A percentile compares a stretch with the other conserved stretches of the same genome.
These are phyloP conservation scores for Cotesia congregata DNA, from an alignment of 2,888 invertebrate genomes.

Conservation along the genomic window DNA sequence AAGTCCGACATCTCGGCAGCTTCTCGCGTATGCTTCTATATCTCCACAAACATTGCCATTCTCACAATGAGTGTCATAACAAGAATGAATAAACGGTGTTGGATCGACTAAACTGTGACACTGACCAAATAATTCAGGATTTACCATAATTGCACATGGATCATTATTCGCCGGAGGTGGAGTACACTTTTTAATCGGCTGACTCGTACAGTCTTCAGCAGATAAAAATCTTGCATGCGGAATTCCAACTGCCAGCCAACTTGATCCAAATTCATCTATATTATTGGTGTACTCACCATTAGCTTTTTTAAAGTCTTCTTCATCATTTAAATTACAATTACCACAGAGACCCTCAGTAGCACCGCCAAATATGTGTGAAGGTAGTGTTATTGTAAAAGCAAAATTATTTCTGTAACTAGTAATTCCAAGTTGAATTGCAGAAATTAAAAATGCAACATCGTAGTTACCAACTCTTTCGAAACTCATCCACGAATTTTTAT, in stretches of 20 bases:
- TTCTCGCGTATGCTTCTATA: slow-evolving; percentile 81
- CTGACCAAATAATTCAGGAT: slow-evolving; percentile 74
- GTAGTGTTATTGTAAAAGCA: slow-evolving; percentile 74
- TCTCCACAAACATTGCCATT: slow-evolving; percentile 75
- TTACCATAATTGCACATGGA: slow-evolving; percentile 78
- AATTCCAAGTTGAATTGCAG: slow-evolving; percentile 82
- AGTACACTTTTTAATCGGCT: slow-evolving; percentile 65
- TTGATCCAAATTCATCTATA: slow-evolving; percentile 72
- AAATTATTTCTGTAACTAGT: slow-evolving; percentile 66
- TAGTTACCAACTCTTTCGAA: slow-evolving; percentile 74
- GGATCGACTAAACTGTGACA: slow-evolving; percentile 84
- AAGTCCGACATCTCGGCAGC: slow-evolving; percentile 80
- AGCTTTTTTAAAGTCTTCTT: slow-evolving; percentile 74
- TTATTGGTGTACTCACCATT: slow-evolving; percentile 73
- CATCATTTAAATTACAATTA: slow-evolving; percentile 76
- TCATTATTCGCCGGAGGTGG: slow-evolving; percentile 76
- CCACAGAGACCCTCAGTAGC: slow-evolving; percentile 87
- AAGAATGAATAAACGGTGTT: slow-evolving; percentile 77
- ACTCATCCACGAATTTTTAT: slow-evolving; percentile 76
- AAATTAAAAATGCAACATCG: slow-evolving; percentile 77
- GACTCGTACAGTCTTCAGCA: slow-evolving; percentile 65
- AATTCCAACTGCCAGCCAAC: slow-evolving; percentile 71
- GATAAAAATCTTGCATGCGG: slow-evolving; percentile 50
- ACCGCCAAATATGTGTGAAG: slow-evolving; percentile 81
- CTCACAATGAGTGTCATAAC: slow-evolving; percentile 79